A percentile compares a stretch with the other conserved stretches of the same genome.
These are phyloP conservation scores for Mobula hypostoma DNA, from an alignment of 2,113 vertebrate species.

Conservation along the genomic window DNA sequence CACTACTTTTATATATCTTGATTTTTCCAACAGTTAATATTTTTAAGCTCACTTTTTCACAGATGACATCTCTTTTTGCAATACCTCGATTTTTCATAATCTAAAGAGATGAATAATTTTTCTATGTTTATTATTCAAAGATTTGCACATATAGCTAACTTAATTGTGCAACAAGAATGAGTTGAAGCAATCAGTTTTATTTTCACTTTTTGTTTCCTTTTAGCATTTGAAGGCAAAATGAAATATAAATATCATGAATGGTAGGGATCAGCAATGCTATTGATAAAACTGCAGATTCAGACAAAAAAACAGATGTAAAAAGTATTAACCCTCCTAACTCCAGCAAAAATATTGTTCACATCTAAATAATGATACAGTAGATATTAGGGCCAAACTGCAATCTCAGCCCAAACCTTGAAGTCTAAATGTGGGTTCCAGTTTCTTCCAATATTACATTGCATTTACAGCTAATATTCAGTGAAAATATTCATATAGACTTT, in stretches of 20 bases:
- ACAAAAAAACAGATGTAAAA: conserved; percentile 74
- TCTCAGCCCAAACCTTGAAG: neutral
- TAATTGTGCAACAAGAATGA: conserved; percentile 97
- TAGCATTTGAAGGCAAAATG: conserved; percentile 99
- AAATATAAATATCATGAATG: conserved; percentile 94
- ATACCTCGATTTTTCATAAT: conserved; percentile 99
- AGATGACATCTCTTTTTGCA: conserved; percentile 99
- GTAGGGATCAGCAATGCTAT: conserved; percentile 90
- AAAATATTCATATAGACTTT: conserved; percentile 24
- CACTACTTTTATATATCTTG: conserved; percentile 99
- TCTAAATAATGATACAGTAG: conserved; percentile 59
- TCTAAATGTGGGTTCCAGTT: conserved; percentile 32
- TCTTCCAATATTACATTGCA: conserved; percentile 26
- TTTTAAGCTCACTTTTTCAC: conserved; percentile 99
- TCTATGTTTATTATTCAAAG: conserved; percentile 99
- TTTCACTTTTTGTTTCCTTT: conserved; percentile 99
- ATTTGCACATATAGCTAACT: conserved; percentile 95
- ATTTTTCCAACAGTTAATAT: conserved; percentile 99
- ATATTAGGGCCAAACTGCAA: conserved; percentile 23
- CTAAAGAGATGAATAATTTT: conserved; percentile 89
- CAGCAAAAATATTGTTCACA: conserved; percentile 72
- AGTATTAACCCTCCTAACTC: conserved; percentile 61
- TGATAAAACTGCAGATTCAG: conserved; percentile 91
- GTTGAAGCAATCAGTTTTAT: conserved; percentile 98
- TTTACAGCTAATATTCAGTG: conserved; percentile 15